phyloP scores from a whole-genome alignment of 2,113 vertebrate genomes.

The Felis catus region F.catus_Fca126_mat1.0 CM031415.1:92189001-92189500 shows the following conservation, averaged over 20 bases:
- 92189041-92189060: neutral
- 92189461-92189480: constrained; percentile 6
- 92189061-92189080: neutral
- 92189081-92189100: neutral
- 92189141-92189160: neutral
- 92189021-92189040: neutral
- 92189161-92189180: neutral
- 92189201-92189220: neutral
- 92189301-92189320: neutral
- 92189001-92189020: neutral
- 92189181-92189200: neutral
- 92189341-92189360: neutral
- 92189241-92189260: neutral
- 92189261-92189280: neutral
- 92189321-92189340: neutral
- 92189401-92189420: neutral
- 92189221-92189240: neutral
- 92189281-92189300: neutral
- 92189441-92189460: neutral
- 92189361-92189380: neutral
- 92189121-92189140: neutral
- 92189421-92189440: neutral
- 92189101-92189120: neutral
- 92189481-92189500: neutral
- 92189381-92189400: neutral